Evolutionary conservation across 64 coral and sea anemone species (phyloP).

Genomic region (Hydrozoanthus tunicans): DNA sequence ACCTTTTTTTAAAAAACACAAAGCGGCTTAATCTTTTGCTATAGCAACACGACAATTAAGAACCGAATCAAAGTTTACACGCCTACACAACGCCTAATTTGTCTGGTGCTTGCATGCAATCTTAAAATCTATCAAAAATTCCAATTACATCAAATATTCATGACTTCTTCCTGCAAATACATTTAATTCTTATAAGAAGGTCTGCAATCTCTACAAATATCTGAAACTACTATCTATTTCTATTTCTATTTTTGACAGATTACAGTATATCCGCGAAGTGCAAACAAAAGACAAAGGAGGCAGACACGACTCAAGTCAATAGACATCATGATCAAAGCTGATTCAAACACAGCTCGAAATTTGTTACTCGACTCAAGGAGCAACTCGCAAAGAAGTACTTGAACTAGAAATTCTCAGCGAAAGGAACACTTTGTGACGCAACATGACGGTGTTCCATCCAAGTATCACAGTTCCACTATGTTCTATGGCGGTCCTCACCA

Average conservation of each 20-base stretch:
- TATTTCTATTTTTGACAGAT: slow-evolving; percentile 29
- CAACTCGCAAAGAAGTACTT: background rate
- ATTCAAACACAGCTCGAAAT: background rate
- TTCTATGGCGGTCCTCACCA: slow-evolving; percentile 1
- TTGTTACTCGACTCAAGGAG: background rate
- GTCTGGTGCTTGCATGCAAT: too few species aligned
- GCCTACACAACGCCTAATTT: too few species aligned
- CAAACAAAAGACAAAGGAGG: background rate
- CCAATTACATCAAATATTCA: too few species aligned
- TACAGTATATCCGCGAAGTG: background rate
- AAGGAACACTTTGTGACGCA: background rate
- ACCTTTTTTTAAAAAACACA: too few species aligned
- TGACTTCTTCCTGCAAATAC: too few species aligned
- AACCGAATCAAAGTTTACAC: too few species aligned
- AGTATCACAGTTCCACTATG: slow-evolving; percentile 32
- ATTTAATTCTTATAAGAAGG: background rate
- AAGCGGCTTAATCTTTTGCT: too few species aligned
- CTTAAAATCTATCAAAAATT: too few species aligned
- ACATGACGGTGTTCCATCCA: slow-evolving; percentile 19
- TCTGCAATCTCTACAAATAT: background rate
- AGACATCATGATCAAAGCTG: background rate
- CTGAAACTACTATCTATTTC: background rate
- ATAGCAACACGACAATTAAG: too few species aligned
- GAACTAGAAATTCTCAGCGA: background rate
- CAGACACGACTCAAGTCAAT: background rate